These are phyloP conservation scores for Erpetoichthys calabaricus DNA, from an alignment of 2,797 vertebrate species.

Conservation along the genomic window DNA sequence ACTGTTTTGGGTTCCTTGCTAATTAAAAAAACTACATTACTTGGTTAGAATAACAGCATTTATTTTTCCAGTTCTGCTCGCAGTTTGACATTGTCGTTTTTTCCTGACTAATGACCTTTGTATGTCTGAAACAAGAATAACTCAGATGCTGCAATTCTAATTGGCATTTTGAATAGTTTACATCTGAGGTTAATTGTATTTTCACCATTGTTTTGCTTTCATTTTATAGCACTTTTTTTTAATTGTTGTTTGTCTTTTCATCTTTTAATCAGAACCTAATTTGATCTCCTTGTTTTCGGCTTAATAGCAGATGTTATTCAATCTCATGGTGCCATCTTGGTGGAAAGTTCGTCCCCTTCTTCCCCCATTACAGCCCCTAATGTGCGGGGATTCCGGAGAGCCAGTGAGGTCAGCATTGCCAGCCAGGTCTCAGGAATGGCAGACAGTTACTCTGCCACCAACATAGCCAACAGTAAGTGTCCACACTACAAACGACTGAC, in stretches of 20 bases:
- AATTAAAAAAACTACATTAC: neutral
- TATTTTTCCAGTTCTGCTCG: neutral
- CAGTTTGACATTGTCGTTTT: neutral
- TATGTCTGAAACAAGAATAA: neutral
- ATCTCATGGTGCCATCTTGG: conserved; percentile 85
- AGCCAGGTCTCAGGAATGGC: conserved; percentile 97
- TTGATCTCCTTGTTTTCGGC: conserved; percentile 47
- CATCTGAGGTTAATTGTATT: conserved; percentile 16
- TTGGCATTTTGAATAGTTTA: conserved; percentile 8
- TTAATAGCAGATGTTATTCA: conserved; percentile 89
- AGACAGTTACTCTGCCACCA: conserved; percentile 88
- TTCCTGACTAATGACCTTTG: conserved; percentile 4
- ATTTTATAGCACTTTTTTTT: neutral
- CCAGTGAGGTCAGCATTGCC: conserved; percentile 94
- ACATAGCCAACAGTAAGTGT: conserved; percentile 94
- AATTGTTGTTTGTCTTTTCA: conserved; percentile 20
- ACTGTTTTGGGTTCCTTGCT: neutral
- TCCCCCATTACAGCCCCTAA: conserved; percentile 68
- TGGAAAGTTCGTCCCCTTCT: conserved; percentile 78
- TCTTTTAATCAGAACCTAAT: neutral
- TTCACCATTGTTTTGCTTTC: conserved; percentile 16
- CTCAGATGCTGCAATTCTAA: neutral
- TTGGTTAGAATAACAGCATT: neutral
- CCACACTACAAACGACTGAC: conserved; percentile 16
- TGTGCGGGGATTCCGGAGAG: conserved; percentile 76